Evolutionary conservation across 2,797 vertebrate species (phyloP).

Genomic region (Dicrostonyx torquatus): DNA sequence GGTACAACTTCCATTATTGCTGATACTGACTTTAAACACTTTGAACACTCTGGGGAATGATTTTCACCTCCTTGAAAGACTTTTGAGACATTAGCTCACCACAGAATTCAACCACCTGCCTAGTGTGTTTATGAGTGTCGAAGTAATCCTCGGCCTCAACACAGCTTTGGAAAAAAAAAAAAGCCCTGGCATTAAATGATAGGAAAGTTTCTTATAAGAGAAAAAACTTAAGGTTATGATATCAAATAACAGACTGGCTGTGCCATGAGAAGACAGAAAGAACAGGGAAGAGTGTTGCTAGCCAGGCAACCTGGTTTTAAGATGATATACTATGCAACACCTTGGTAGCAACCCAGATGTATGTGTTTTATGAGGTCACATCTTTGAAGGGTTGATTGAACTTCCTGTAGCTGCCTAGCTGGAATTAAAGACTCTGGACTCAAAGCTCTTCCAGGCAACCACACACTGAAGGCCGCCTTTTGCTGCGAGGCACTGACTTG

Average conservation of each 20-base stretch:
- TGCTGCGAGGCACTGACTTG: rapidly evolving
- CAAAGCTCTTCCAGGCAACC: background rate
- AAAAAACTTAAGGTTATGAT: background rate
- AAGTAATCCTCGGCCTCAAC: constrained; percentile 53
- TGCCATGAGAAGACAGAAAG: background rate
- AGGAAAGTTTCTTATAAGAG: constrained; percentile 43
- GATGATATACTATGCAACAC: rapidly evolving
- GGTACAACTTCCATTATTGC: constrained; percentile 40
- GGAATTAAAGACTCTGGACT: rapidly evolving
- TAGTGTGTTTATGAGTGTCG: constrained; percentile 70
- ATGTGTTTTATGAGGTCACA: rapidly evolving
- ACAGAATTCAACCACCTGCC: constrained; percentile 72
- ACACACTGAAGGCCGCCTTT: background rate
- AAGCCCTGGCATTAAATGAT: constrained; percentile 30
- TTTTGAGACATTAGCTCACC: constrained; percentile 80
- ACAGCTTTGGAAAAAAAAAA: constrained; percentile 53
- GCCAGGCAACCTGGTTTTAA: rapidly evolving
- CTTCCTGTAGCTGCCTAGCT: background rate
- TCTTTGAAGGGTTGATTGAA: background rate
- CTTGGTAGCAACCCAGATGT: rapidly evolving
- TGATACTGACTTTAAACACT: constrained; percentile 38
- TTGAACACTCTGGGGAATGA: constrained; percentile 36
- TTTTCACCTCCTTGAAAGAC: constrained; percentile 66
- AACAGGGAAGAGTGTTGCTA: background rate
- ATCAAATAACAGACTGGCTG: background rate